These are phyloP conservation scores for Ditylenchus dipsaci DNA, from an alignment of 1,140 invertebrate species.

Conservation along the genomic window DNA sequence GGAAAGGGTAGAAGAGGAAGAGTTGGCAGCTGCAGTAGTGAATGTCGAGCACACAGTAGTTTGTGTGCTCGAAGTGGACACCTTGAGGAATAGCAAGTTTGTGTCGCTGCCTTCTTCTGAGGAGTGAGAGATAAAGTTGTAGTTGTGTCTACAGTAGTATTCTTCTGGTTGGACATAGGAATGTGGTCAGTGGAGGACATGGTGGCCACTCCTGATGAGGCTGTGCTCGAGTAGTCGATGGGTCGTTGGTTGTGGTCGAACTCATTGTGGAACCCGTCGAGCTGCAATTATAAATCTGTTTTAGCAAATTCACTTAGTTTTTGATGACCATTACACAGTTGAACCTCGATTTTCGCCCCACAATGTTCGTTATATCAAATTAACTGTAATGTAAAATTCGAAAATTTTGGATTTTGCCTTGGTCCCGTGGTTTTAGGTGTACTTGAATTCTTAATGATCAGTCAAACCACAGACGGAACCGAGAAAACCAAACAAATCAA, in stretches of 20 bases:
- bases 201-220: constrained; percentile 10
- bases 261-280: constrained; percentile 7
- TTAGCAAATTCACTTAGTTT: neutral
- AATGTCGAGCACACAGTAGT: neutral
- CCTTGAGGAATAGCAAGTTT: neutral
- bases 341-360: too few species aligned
- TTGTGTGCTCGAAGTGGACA: neutral
- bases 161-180: neutral
- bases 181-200: constrained; percentile 10
- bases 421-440: neutral
- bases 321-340: neutral
- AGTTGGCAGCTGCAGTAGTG: neutral
- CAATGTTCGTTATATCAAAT: neutral
- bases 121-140: neutral
- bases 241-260: neutral
- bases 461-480: neutral
- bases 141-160: neutral
- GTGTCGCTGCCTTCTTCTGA: neutral
- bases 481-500: too few species aligned
- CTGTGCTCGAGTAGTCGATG: constrained; percentile 6
- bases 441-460: neutral
- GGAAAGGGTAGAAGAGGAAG: neutral
- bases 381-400: too few species aligned
- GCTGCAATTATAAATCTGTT: neutral
- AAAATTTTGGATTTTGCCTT: neutral